Base-by-base conservation (phyloP, 2,888 invertebrate genomes). In the Strigamia transsilvanica region DNA sequence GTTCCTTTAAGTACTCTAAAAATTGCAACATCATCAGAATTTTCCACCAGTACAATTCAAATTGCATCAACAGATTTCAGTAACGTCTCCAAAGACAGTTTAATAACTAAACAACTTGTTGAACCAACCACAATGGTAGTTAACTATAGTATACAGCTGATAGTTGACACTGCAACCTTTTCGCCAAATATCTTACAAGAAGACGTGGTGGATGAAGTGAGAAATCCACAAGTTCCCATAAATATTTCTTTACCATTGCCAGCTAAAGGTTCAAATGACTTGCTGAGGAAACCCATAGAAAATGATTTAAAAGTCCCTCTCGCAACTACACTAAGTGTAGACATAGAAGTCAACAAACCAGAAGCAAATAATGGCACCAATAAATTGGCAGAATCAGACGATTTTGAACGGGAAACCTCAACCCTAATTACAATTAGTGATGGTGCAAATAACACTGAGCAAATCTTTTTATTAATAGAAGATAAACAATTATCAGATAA, bases 81-180 rank as follows among this genome's bases (percentile, higher is more conserved):
- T 27, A 32, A 10, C 10, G 73, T 73, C 15, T 73, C 73, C 27
- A 12, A 73, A n/a, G 73, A 73, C 73, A 10, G 10, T 23, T 32
- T 73, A 32, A 27, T 73, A 32, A 73, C 73, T 5, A 73, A n/a
- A 12, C 73, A 27, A 15, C 23, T 73, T 73, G 13, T 32, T 15
- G 73, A 73, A n/a, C 73, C 73, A 23, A 73, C 73, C 13, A 73
- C 73, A 73, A 73, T 73, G 73, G 73, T 73, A 12, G 73, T 73
- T 32, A 73, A 73, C 27, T 73, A 73, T n/a, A 73, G 73, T 32
- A 23, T 73, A 9, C 23, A 73, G 73, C 27, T 73, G 27, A 73
- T 73, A 32, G 73, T 73, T 73, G 73, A 73, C 32, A 12, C 12
- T 73, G 73, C 73, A 73, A 73, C 73, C 12, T 32, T 73, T 61